Percentiles rank a stretch among this genome's conserved stretches.
Conservation (phyloP, 1,140 invertebrate genomes). For the Berghia stephanieae region DNA sequence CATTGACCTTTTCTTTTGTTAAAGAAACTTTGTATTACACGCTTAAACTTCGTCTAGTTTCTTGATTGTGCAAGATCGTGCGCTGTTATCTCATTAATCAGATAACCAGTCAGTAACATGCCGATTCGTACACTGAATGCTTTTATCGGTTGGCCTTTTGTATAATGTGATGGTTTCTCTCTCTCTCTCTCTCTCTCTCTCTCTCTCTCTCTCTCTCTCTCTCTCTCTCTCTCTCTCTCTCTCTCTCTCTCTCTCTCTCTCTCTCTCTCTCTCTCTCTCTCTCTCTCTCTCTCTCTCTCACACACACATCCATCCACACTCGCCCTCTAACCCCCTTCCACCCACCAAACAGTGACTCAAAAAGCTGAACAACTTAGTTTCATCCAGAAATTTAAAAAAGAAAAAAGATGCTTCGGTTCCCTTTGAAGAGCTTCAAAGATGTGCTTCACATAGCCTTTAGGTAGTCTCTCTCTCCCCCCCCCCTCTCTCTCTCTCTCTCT, state of each 20-base stretch:
- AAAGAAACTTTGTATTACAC: neutral
- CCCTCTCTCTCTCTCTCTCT: neutral
- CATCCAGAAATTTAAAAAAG: too few species aligned
- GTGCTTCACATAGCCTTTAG: too few species aligned
- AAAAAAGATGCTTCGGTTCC: too few species aligned
- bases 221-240: constrained; percentile 11
- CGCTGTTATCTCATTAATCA: too few species aligned
- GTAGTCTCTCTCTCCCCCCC: neutral
- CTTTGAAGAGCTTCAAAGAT: too few species aligned
- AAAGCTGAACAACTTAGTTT: too few species aligned
- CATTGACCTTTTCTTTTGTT: neutral
- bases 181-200: neutral
- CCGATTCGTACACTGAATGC: too few species aligned
- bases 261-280: constrained; percentile 21
- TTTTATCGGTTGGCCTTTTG: too few species aligned
- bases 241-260: constrained; percentile 21
- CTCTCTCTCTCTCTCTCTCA: constrained; percentile 14
- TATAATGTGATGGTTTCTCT: too few species aligned
- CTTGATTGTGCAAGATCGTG: neutral
- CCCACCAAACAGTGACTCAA: too few species aligned
- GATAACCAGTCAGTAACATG: too few species aligned
- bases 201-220: neutral
- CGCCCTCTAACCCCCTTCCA: too few species aligned
- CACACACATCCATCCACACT: neutral
- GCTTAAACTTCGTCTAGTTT: constrained; percentile 15